Conservation (phyloP, 1,140 invertebrate species). For the Psilanteris sp. region DNA sequence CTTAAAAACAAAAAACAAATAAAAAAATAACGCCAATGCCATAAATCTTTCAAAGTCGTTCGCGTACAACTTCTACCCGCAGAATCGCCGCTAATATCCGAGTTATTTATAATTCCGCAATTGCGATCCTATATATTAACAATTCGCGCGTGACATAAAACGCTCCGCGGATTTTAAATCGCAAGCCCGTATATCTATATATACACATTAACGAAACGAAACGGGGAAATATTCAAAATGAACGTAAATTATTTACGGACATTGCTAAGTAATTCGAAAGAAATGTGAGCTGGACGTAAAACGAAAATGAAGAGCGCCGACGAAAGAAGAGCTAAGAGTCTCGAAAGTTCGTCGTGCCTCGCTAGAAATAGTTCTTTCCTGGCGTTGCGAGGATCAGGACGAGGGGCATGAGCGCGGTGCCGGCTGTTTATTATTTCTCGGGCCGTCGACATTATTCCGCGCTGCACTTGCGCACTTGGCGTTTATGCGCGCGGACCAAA, state of each 20-base stretch:
- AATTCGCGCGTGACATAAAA: no score
- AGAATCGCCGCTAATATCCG: no score
- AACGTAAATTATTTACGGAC: constrained; percentile 16
- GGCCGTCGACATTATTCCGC: constrained; percentile 24
- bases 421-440: constrained; percentile 48
- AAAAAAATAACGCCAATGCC: no score
- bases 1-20: no score
- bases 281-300: constrained; percentile 37
- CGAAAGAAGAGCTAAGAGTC: constrained; percentile 45
- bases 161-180: no score
- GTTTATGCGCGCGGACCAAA: constrained; percentile 14
- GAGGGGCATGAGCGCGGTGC: constrained; percentile 6
- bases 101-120: no score
- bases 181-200: no score
- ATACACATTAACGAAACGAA: no score
- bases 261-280: constrained; percentile 23
- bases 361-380: constrained; percentile 61
- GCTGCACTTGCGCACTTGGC: constrained; percentile 47
- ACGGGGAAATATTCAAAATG: background rate
- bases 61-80: no score
- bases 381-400: constrained; percentile 53
- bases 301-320: constrained; percentile 22
- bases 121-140: no score
- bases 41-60: no score
- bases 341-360: constrained; percentile 53